Percentiles rank a stretch among this genome's conserved stretches.
Evolutionary conservation across 2,797 vertebrate species (phyloP).

Genomic region (Tadarida brasiliensis): DNA sequence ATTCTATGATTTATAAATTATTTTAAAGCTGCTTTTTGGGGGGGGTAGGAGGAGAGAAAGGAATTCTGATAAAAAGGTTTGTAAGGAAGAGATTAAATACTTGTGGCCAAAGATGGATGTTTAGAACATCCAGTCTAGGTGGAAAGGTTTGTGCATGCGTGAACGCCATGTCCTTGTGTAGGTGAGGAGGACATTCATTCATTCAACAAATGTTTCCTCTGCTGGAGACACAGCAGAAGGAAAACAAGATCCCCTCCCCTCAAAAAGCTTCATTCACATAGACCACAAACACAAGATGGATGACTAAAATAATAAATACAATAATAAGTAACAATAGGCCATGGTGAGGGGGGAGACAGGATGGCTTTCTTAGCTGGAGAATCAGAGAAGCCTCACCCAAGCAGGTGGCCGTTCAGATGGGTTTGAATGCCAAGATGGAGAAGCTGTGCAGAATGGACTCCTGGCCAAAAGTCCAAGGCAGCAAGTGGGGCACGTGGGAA

Average conservation of each 20-base stretch:
- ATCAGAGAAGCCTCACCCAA: background rate
- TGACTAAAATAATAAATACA: too few relatives aligned
- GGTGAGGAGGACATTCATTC: background rate
- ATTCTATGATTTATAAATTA: conserved; percentile 26
- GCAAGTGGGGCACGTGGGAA: background rate
- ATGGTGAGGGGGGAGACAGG: rapidly evolving
- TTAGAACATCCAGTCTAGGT: background rate
- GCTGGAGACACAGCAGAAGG: background rate
- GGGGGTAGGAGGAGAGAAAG: rapidly evolving
- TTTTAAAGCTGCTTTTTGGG: background rate
- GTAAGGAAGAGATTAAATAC: background rate
- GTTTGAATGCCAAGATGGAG: background rate
- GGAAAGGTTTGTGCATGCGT: background rate
- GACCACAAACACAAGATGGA: background rate
- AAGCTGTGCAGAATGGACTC: background rate
- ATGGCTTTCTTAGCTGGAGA: background rate
- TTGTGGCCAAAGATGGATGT: background rate
- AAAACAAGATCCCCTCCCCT: background rate
- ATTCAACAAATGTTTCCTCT: background rate
- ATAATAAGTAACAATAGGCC: background rate
- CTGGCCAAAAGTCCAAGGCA: background rate
- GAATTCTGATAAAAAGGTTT: background rate
- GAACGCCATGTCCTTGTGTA: background rate
- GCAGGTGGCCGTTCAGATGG: background rate
- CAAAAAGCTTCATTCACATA: background rate